phyloP scores from a whole-genome alignment of 2,113 vertebrate genomes.

The Amphiprion percula region DNA sequence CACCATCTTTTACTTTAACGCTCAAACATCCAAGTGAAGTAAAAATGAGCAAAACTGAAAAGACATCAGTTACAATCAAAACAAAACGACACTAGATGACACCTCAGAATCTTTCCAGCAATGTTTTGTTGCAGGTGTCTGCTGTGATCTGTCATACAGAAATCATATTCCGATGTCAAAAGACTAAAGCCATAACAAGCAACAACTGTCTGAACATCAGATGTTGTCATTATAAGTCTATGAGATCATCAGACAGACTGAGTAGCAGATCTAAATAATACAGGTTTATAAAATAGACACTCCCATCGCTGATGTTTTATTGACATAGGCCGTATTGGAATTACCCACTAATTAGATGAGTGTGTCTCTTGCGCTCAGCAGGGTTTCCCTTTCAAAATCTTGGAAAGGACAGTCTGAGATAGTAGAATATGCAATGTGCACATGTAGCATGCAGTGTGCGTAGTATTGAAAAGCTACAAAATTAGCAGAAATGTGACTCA shows the following conservation, averaged over 20 bases:
- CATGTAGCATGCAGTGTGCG: not conserved
- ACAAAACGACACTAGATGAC: too few relatives aligned
- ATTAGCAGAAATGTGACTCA: constrained; percentile 82
- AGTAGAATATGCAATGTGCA: not conserved
- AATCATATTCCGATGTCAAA: too few relatives aligned
- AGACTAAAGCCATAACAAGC: too few relatives aligned
- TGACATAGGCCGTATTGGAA: constrained; percentile 40
- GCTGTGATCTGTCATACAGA: too few relatives aligned
- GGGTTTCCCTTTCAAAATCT: constrained; percentile 26
- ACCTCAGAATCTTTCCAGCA: too few relatives aligned
- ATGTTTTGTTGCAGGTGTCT: too few relatives aligned
- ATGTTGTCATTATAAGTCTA: not conserved
- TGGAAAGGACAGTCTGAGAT: not conserved
- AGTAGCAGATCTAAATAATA: constrained; percentile 47
- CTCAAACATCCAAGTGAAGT: constrained; percentile 8
- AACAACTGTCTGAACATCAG: too few relatives aligned
- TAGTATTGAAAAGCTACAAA: not conserved
- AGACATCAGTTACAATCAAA: too few relatives aligned
- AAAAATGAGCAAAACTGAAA: not conserved
- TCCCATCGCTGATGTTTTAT: constrained; percentile 50
- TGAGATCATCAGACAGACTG: constrained; percentile 31
- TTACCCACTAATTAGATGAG: constrained; percentile 50
- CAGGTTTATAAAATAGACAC: constrained; percentile 44
- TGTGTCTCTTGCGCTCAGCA: constrained; percentile 34
- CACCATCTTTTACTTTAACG: not conserved